Evolutionary conservation across 2,797 vertebrate genomes (phyloP).

Genomic region (Sebastes iracundus): DNA sequence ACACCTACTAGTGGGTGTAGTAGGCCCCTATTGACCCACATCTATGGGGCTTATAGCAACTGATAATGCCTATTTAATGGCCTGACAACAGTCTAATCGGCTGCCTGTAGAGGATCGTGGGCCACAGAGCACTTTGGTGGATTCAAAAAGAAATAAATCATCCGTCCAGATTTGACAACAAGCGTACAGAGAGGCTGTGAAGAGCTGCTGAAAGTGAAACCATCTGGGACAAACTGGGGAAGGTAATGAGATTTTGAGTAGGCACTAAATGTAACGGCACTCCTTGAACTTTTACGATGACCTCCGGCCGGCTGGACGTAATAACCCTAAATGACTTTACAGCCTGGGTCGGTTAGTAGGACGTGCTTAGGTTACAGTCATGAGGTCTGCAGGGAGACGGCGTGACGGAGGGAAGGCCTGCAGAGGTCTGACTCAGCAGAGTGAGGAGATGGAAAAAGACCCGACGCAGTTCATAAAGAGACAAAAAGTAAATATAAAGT

Average conservation of each 20-base stretch:
- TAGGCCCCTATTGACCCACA: too few relatives aligned
- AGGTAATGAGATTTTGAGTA: constrained; percentile 54
- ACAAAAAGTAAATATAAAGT: too few relatives aligned
- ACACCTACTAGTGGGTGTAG: too few relatives aligned
- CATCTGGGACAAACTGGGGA: constrained; percentile 39
- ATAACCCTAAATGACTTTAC: constrained; percentile 44
- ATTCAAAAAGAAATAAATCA: constrained; percentile 20
- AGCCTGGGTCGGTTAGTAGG: constrained; percentile 39
- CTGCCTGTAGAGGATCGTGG: neutral
- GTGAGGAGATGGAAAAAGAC: constrained; percentile 30
- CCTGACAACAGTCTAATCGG: neutral
- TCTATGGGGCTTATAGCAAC: too few relatives aligned
- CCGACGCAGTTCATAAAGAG: neutral
- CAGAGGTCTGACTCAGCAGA: neutral
- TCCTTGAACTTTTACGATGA: constrained; percentile 52
- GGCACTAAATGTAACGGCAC: constrained; percentile 36
- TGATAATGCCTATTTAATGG: too few relatives aligned
- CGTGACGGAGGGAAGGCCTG: neutral
- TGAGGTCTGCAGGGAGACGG: constrained; percentile 2
- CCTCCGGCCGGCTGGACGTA: constrained; percentile 35
- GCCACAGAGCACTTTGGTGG: neutral
- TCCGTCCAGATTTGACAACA: constrained; percentile 9
- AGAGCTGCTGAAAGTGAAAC: constrained; percentile 36
- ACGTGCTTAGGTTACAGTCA: constrained; percentile 23
- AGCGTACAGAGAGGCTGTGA: neutral